A percentile compares a stretch with the other conserved stretches of the same genome.
Conservation (phyloP, 2,113 vertebrate species). For the Heterotis niloticus region DNA sequence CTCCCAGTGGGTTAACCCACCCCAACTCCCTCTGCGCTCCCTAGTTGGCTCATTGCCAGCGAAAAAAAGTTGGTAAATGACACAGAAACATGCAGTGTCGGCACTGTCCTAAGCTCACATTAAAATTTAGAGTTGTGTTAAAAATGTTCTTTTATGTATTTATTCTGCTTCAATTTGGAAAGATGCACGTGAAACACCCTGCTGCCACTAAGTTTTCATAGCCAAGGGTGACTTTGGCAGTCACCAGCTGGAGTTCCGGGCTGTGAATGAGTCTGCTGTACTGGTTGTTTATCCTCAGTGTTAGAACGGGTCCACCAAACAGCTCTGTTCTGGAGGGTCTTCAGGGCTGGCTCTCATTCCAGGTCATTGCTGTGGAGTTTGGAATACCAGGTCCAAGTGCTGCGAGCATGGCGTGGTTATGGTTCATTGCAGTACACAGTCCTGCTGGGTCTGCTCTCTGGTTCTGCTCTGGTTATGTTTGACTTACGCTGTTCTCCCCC, state of each 20-base stretch:
- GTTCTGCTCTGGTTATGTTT: slow-evolving; percentile 7
- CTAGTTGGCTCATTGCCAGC: neutral
- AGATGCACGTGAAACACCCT: neutral
- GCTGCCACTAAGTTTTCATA: neutral
- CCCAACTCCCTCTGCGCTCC: neutral
- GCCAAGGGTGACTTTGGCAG: neutral
- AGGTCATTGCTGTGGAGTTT: neutral
- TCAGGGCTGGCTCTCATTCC: neutral
- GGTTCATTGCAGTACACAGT: neutral
- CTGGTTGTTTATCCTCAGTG: too few species aligned
- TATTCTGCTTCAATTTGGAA: neutral
- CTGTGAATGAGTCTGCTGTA: too few species aligned
- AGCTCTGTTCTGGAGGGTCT: neutral
- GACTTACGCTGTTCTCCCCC: slow-evolving; percentile 20
- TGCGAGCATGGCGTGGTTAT: neutral
- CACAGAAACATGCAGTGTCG: neutral
- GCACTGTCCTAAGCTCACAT: neutral
- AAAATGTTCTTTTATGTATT: neutral
- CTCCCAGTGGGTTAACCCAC: slow-evolving; percentile 27
- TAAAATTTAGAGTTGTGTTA: neutral
- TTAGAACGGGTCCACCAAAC: too few species aligned
- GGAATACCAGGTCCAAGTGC: neutral
- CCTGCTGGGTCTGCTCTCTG: slow-evolving; percentile 10
- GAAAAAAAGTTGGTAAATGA: neutral
- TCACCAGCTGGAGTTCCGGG: neutral